phyloP scores from a whole-genome alignment of 2,797 vertebrate genomes.

The Florisuga fusca region DNA sequence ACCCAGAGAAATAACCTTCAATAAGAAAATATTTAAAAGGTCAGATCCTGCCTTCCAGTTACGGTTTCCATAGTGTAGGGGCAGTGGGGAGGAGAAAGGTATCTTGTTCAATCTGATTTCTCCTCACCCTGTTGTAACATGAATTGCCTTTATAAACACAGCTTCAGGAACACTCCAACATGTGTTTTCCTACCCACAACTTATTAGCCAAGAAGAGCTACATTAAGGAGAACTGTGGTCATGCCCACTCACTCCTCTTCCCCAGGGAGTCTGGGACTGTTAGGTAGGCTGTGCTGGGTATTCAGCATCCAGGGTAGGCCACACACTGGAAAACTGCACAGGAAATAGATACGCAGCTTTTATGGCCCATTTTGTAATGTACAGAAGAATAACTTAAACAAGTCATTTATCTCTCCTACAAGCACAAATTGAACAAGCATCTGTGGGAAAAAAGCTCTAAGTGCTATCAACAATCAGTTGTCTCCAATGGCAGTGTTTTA shows the following conservation, averaged over 20 bases:
- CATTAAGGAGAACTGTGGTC: background rate
- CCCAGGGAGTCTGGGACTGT: background rate
- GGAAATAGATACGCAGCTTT: background rate
- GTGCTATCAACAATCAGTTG: background rate
- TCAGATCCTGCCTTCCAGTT: background rate
- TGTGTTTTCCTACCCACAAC: background rate
- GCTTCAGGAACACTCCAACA: constrained; percentile 12
- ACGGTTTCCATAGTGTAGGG: background rate
- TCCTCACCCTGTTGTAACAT: background rate
- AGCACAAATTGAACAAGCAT: background rate
- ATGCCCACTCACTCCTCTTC: constrained; percentile 3
- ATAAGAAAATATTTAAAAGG: constrained; percentile 31
- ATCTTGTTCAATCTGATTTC: background rate
- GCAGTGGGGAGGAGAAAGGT: background rate
- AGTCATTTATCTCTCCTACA: background rate
- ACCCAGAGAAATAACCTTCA: background rate
- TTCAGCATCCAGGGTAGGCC: constrained; percentile 13
- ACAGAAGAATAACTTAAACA: background rate
- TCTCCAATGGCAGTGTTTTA: background rate
- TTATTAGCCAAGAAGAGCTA: constrained; percentile 11
- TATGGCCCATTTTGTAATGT: background rate
- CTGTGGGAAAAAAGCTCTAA: background rate
- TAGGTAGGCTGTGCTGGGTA: background rate
- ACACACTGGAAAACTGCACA: background rate
- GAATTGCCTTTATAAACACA: background rate